Conservation (phyloP, 2,888 invertebrate species). For the Nephrotoma appendiculata region DNA sequence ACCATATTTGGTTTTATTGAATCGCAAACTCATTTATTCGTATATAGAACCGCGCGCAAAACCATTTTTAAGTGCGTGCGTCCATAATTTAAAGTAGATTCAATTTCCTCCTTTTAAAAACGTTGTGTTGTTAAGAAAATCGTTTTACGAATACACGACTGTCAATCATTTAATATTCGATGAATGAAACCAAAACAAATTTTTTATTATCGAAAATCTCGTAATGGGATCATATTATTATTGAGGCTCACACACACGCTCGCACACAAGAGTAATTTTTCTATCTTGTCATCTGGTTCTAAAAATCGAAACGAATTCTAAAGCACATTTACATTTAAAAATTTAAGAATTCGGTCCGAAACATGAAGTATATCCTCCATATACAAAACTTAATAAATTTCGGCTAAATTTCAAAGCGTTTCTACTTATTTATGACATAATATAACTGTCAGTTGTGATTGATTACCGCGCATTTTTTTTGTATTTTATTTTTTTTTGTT, state of each 20-base stretch:
- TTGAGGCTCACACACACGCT: neutral
- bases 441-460: neutral
- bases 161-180: neutral
- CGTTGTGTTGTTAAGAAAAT: neutral
- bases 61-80: neutral
- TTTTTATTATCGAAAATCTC: neutral
- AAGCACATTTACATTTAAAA: neutral
- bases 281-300: neutral
- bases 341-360: neutral
- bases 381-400: neutral
- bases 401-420: neutral
- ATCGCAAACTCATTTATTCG: neutral
- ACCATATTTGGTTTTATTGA: neutral
- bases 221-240: neutral
- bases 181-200: neutral
- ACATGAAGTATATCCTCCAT: neutral
- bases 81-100: neutral
- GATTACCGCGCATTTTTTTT: neutral
- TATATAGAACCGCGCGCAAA: neutral
- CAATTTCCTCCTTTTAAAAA: neutral
- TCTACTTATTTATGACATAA: neutral
- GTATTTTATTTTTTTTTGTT: neutral
- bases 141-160: neutral
- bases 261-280: neutral
- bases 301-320: neutral